Base-by-base conservation (phyloP, 2,888 invertebrate genomes). In the Notocelia uddmanniana region DNA sequence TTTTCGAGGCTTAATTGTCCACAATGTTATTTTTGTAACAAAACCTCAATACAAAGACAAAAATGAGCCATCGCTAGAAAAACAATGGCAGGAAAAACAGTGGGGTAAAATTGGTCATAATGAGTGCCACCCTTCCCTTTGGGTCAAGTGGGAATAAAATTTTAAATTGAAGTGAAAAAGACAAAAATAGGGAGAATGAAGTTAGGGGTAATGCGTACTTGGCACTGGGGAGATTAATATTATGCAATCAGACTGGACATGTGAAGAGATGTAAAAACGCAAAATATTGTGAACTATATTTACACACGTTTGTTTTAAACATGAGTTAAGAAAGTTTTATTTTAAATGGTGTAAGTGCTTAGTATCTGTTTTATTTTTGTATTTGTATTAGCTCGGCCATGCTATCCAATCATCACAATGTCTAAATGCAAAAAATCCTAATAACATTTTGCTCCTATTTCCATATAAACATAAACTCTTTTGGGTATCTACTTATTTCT, bases 101-200 rank as follows among this genome's bases (percentile, higher is more conserved):
- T 82, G 85, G 86, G 85, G 87, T 86, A 87, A 90, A 93, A 92
- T 92, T 92, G 92, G 92, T 92, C 90, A 92, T 93, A 92, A 92
- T 93, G 92, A 92, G 89, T 86, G 83, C 85, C 87, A 85, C 85
- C 84, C 81, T 73, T 75, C 80, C 87, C 87, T 86, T 86, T 86
- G 87, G 92, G 91, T 91, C 90, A 91, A 91, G 86, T 85, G 85
- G 81, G 82, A 89, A 89, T 90, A 88, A 89, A 91, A 90, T 90
- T 92, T 90, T 90, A 91, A 91, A 92, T 91, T 90, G 89, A 89
- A 90, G 88, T 85, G 84, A 86, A 91, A 90, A 90, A 90, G 89
- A 90, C 89, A 90, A 90, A 88, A 91, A 89, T 86, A 86, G 82
- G 78, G 79, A 77, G 80, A 83, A 80, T 77, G 83, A 77, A 73